Base-by-base conservation (phyloP, 2,113 vertebrate genomes). In the Benitochromis conjunctus region DNA sequence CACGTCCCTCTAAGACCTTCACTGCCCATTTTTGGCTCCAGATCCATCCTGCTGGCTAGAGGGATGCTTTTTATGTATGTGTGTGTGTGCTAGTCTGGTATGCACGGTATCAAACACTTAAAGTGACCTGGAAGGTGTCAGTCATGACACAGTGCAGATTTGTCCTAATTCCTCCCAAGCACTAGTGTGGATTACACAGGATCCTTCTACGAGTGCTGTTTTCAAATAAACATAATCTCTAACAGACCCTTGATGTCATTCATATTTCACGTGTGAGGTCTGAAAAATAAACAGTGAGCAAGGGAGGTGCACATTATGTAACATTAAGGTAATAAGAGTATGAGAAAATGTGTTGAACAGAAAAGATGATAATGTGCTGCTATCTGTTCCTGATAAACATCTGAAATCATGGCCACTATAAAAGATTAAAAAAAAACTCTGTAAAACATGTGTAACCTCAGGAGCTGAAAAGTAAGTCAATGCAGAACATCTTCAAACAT, bases 81-180 rank as follows among this genome's bases (percentile, higher is more conserved):
- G 34, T 84, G 34, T 84, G 19, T 78, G 38, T 79, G 36, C 57
- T 60, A 34, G 34, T 86, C 86, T 80, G 76, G 82, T 66, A 82
- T 3, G 76, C 31, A 78, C n/a, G 62, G 81, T 78, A 86, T 88
- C 78, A 64, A 79, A 71, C 76, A 57, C 69, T 66, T 84, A 51
- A 74, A 71, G 69, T 54, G 55, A 84, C 18, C 53, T 85, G 89
- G 78, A 86, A 64, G 74, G 29, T 81, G 46, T 92, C 92, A 78
- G 58, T 7, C 16, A 69, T 83, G 92, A 90, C 81, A 91, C 64
- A 10, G 24, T 74, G 46, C 41, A 62, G 85, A 79, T 56, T 55
- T 34, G 48, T 46, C 3, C 6, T 46, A 79, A 81, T 55, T 88
- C 6, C 64, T 74, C 51, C 77, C 9, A 64, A 77, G n/a, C 24